Evolutionary conservation across 2,888 invertebrate species (phyloP).

Genomic region (Autographa pulchrina): DNA sequence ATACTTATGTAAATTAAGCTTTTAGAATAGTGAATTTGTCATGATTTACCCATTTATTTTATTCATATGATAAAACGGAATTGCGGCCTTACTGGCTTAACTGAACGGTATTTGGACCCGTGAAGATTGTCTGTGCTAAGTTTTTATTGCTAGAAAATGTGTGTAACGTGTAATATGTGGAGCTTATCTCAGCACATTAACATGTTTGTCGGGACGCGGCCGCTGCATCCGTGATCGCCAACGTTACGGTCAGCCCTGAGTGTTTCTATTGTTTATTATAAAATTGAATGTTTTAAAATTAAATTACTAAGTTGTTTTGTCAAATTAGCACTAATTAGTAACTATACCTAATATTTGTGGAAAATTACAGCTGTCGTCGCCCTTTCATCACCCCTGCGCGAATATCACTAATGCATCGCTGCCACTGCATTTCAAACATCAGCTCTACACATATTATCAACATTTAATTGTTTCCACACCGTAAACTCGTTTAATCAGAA

Average conservation of each 20-base stretch:
- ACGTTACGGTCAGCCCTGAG: slow-evolving; percentile 26
- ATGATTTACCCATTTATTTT: slow-evolving; percentile 43
- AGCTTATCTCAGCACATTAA: slow-evolving; percentile 41
- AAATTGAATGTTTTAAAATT: neutral
- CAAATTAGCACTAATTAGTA: slow-evolving; percentile 11
- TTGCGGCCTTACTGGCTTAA: slow-evolving; percentile 29
- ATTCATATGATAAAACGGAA: slow-evolving; percentile 33
- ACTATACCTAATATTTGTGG: slow-evolving; percentile 22
- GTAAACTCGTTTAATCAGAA: slow-evolving; percentile 41
- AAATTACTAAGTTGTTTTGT: neutral
- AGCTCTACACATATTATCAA: slow-evolving; percentile 41
- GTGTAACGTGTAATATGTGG: slow-evolving; percentile 29
- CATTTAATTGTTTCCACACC: slow-evolving; percentile 49
- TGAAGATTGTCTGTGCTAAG: slow-evolving; percentile 29
- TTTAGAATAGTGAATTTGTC: slow-evolving; percentile 50
- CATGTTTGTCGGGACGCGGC: slow-evolving; percentile 35
- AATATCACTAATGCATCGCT: slow-evolving; percentile 42
- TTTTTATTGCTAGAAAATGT: slow-evolving; percentile 29
- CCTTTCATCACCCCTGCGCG: slow-evolving; percentile 35
- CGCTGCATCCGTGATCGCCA: slow-evolving; percentile 39
- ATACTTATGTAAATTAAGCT: slow-evolving; percentile 55
- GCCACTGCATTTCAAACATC: slow-evolving; percentile 32
- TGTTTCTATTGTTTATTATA: neutral
- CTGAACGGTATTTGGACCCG: slow-evolving; percentile 30
- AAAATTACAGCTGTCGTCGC: slow-evolving; percentile 48